A percentile compares a stretch with the other conserved stretches of the same genome.
These are phyloP conservation scores for Lasioglossum villosulum DNA, from an alignment of 2,888 invertebrate genomes.

Conservation along the genomic window DNA sequence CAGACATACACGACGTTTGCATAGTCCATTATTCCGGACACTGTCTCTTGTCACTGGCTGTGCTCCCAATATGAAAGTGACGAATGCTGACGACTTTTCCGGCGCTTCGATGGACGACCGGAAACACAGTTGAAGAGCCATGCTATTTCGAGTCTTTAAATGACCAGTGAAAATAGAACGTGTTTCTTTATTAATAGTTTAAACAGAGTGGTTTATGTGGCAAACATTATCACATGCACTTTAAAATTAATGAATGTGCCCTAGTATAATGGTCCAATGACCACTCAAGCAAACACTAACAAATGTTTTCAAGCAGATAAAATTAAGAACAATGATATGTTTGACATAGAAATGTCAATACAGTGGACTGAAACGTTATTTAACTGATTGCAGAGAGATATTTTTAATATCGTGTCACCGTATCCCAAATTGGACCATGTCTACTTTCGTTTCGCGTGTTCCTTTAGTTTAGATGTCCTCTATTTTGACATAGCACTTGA, in stretches of 20 bases:
- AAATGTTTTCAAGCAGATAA: no score
- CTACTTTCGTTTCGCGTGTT: neutral
- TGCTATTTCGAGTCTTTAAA: neutral
- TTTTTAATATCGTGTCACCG: neutral
- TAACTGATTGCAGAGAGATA: no score
- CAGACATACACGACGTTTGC: slow-evolving; percentile 33
- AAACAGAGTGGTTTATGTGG: no score
- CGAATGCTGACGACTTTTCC: slow-evolving; percentile 7
- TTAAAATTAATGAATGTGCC: no score
- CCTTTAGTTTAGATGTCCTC: neutral
- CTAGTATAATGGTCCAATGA: no score
- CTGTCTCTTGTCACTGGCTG: slow-evolving; percentile 17
- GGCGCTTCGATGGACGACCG: neutral
- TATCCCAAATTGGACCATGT: neutral
- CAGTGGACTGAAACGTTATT: no score
- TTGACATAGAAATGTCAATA: no score
- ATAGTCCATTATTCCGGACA: slow-evolving; percentile 47
- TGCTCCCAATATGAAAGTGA: neutral
- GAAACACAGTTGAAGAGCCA: neutral
- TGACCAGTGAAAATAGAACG: neutral
- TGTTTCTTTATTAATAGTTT: neutral
- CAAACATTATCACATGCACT: no score
- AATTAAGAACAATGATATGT: no score
- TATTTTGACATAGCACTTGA: neutral
- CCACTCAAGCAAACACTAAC: no score